These are phyloP conservation scores for Anabas testudineus DNA, from an alignment of 2,797 vertebrate genomes.

Conservation along the genomic window DNA sequence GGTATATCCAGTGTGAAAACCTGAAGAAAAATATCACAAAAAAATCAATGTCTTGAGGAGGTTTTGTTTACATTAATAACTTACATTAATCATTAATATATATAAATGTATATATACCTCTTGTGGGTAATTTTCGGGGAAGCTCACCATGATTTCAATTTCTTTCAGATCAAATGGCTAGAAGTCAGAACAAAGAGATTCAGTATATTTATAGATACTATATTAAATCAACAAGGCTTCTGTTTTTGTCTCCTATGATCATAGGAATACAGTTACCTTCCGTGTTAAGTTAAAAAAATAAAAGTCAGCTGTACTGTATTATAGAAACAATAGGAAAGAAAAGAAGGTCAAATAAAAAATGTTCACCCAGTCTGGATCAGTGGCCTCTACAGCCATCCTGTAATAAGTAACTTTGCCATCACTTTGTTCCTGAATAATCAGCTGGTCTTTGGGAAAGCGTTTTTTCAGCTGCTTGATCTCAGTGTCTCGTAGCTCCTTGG, in stretches of 20 bases:
- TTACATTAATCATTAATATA: neutral
- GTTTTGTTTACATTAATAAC: neutral
- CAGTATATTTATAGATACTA: slow-evolving; percentile 16
- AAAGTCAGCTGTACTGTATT: neutral
- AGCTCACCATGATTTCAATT: slow-evolving; percentile 87
- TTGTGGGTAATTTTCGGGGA: slow-evolving; percentile 85
- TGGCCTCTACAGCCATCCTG: slow-evolving; percentile 79
- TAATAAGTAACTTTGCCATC: slow-evolving; percentile 86
- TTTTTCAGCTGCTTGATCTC: slow-evolving; percentile 86
- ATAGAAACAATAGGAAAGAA: neutral
- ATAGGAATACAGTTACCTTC: neutral
- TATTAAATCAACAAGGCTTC: neutral
- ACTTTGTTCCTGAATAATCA: slow-evolving; percentile 86
- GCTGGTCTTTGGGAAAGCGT: slow-evolving; percentile 85
- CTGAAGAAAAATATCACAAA: slow-evolving; percentile 58
- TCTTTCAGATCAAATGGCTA: slow-evolving; percentile 89
- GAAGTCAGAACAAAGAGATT: slow-evolving; percentile 41
- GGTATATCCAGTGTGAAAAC: slow-evolving; percentile 87
- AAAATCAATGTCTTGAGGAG: slow-evolving; percentile 3
- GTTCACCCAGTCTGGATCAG: slow-evolving; percentile 89
- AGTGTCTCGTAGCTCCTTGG: slow-evolving; percentile 79
- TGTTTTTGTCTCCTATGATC: neutral
- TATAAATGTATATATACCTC: slow-evolving; percentile 86
- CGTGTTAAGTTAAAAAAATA: neutral
- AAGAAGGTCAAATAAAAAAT: neutral